Evolutionary conservation across 1,140 invertebrate species (phyloP).

Genomic region (Mylabris phalerata): DNA sequence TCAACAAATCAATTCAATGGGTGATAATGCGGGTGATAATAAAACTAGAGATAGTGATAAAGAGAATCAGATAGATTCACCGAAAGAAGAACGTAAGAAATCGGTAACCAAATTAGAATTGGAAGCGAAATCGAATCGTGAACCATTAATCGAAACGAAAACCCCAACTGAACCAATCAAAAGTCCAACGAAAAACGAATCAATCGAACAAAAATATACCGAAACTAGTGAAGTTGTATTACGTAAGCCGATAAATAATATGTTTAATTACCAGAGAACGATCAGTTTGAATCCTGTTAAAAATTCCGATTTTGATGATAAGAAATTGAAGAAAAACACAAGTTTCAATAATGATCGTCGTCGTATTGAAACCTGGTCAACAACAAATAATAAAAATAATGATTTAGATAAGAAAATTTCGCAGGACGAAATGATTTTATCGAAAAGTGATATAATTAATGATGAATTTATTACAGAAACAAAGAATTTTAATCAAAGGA

Average conservation of each 20-base stretch:
- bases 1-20: slow-evolving; percentile 46
- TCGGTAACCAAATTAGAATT: slow-evolving; percentile 26
- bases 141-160: slow-evolving; percentile 30
- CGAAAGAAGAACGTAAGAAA: slow-evolving; percentile 38
- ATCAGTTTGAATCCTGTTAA: slow-evolving; percentile 28
- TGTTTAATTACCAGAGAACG: slow-evolving; percentile 21
- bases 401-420: slow-evolving; percentile 20
- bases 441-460: slow-evolving; percentile 38
- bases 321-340: slow-evolving; percentile 27
- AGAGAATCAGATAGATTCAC: slow-evolving; percentile 51
- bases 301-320: slow-evolving; percentile 22
- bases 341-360: slow-evolving; percentile 11
- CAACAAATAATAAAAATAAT: slow-evolving; percentile 1
- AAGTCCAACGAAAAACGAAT: slow-evolving; percentile 37
- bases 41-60: slow-evolving; percentile 58
- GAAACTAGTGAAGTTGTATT: slow-evolving; percentile 28
- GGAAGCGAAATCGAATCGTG: slow-evolving; percentile 9
- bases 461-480: slow-evolving; percentile 50
- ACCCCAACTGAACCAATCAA: slow-evolving; percentile 28
- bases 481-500: slow-evolving; percentile 63
- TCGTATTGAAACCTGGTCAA: background rate
- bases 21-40: slow-evolving; percentile 23
- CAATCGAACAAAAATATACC: slow-evolving; percentile 41
- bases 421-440: slow-evolving; percentile 28
- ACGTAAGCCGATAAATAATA: slow-evolving; percentile 23